Percentiles rank a stretch among this genome's conserved stretches.
phyloP scores from a whole-genome alignment of 2,797 vertebrate genomes.

The Eulemur rubriventer region DNA sequence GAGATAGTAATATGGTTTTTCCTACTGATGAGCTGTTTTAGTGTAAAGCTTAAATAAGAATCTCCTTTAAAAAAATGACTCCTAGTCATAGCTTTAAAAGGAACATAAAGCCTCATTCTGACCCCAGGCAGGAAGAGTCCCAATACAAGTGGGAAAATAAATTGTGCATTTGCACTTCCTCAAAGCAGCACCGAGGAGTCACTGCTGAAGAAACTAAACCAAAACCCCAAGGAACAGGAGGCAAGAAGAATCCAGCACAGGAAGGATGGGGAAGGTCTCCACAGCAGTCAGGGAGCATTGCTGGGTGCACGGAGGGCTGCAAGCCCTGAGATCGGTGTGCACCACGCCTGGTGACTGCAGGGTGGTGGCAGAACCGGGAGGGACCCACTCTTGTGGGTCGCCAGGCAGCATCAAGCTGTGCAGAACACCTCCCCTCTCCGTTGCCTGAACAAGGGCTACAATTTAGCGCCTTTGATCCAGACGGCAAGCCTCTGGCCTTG shows the following conservation, averaged over 20 bases:
- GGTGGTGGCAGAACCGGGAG: rapidly evolving
- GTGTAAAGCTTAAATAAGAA: background rate
- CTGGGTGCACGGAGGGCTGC: rapidly evolving
- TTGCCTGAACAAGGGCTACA: constrained; percentile 16
- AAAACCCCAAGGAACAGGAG: background rate
- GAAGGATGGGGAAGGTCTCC: background rate
- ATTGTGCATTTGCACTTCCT: background rate
- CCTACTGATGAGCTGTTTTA: background rate
- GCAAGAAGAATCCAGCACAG: background rate
- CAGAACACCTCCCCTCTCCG: background rate
- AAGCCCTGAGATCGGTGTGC: rapidly evolving
- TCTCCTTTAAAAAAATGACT: background rate
- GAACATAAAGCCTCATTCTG: background rate
- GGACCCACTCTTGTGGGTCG: background rate
- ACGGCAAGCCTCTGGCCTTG: background rate
- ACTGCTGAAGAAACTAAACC: background rate
- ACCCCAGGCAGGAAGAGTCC: background rate
- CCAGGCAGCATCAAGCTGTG: rapidly evolving
- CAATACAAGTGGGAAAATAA: background rate
- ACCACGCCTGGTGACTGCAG: rapidly evolving
- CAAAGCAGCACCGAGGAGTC: background rate
- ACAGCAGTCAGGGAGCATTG: no score
- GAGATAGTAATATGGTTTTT: background rate
- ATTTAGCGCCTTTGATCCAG: constrained; percentile 22
- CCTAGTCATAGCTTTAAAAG: background rate